Base-by-base conservation (phyloP, 2,797 vertebrate genomes). In the Schizothorax lantsangensis region DNA sequence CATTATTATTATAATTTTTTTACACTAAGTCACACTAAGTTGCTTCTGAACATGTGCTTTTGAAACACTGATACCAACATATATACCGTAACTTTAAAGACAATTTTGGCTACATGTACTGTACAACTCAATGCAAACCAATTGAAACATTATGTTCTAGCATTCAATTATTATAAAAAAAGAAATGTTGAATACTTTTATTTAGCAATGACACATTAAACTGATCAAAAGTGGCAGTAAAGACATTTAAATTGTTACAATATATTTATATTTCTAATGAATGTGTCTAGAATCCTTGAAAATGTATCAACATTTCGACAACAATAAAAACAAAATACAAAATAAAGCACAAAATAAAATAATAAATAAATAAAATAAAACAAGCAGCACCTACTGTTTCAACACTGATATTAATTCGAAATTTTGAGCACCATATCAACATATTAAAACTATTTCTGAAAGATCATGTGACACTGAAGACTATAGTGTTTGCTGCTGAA, bases 11-110 rank as follows among this genome's bases (percentile, higher is more conserved):
- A 36, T 36, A 4, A 4, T 10, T 45, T 2, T 6, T 81, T 74
- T 14, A 33, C 79, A 85, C 77, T 78, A 71, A 74, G 78, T 68
- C 5, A n/a, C 81, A 88, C 69, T 49, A 73, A 77, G 45, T 40
- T 71, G 10, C 59, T 49, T 17, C 11, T n/a, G 14, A 40, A 4
- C 2, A 23, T 23, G 64, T 66, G 64, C 15, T 17, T 68, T 68
- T 36, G 15, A 33, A 33, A 85, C 54, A 11, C 6, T 1, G 26
- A 36, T n/a, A 2, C 40, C 73, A 72, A 78, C 5, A 17, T 49
- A 49, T 49, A 57, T 49, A 21, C 15, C 12, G 36, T 23, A 30
- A 12, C 10, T 54, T 52, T 66, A 30, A n/a, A 54, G 30, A 30
- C 43, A n/a, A 10, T 14, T 6, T 8, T 15, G 23, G 11, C 69